phyloP scores from a whole-genome alignment of 2,113 vertebrate genomes.

The Percina caprodes region DNA sequence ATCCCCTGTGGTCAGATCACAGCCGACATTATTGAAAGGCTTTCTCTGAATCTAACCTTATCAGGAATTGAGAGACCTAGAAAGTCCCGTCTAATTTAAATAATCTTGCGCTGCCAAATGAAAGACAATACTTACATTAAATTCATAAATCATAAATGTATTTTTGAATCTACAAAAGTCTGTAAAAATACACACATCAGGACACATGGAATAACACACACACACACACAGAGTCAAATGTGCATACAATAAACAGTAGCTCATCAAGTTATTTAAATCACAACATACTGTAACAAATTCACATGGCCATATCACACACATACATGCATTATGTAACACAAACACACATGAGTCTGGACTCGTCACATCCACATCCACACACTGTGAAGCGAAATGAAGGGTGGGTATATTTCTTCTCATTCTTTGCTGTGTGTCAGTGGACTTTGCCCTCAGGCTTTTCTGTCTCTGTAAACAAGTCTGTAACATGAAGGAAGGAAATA shows the following conservation, averaged over 20 bases:
- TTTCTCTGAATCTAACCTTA: background rate
- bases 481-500: slow-evolving; percentile 40
- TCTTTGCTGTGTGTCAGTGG: slow-evolving; percentile 41
- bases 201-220: too few relatives aligned
- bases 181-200: background rate
- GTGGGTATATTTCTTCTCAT: slow-evolving; percentile 22
- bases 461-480: slow-evolving; percentile 60
- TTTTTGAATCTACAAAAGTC: background rate
- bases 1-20: slow-evolving; percentile 31
- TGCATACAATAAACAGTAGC: background rate
- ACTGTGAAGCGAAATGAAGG: slow-evolving; percentile 23
- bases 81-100: background rate
- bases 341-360: background rate
- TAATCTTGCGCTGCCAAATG: background rate
- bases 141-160: background rate
- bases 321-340: slow-evolving; percentile 23
- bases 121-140: background rate
- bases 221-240: background rate
- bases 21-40: slow-evolving; percentile 22
- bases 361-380: background rate
- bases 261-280: background rate
- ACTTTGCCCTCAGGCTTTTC: slow-evolving; percentile 60
- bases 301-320: background rate
- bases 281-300: background rate
- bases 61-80: too few relatives aligned